phyloP scores from a whole-genome alignment of 1,140 invertebrate genomes.

The Melanaphis sacchari region DNA sequence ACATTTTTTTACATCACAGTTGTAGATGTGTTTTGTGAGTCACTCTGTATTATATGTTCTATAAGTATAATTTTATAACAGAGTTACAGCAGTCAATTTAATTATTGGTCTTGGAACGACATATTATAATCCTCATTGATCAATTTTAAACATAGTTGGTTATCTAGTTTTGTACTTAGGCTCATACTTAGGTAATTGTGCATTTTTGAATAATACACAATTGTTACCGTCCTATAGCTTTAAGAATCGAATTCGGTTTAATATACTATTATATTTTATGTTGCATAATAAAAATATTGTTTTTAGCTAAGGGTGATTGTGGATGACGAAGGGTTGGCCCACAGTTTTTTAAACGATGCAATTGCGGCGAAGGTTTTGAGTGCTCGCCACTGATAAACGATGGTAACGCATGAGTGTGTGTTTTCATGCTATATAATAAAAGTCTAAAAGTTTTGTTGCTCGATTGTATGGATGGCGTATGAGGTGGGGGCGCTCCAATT shows the following conservation, averaged over 20 bases:
- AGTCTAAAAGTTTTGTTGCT: slow-evolving; percentile 43
- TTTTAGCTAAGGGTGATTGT: not conserved
- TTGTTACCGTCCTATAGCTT: not conserved
- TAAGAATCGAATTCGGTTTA: not conserved
- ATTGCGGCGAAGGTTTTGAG: not conserved
- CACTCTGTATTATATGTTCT: not conserved
- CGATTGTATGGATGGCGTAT: not conserved
- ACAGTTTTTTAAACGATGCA: not conserved
- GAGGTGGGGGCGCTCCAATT: not conserved
- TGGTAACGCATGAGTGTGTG: not conserved
- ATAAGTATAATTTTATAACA: no score
- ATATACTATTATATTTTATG: not conserved
- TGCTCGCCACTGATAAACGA: slow-evolving; percentile 46
- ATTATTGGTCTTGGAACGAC: no score
- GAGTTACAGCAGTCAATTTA: no score
- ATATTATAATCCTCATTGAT: not conserved
- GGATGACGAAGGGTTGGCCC: not conserved
- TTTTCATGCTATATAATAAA: not conserved
- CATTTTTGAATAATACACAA: not conserved
- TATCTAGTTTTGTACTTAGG: not conserved
- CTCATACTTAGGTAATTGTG: not conserved
- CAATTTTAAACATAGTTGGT: not conserved
- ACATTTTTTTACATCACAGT: not conserved
- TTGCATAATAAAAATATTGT: not conserved
- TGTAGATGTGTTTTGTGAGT: not conserved